phyloP scores from a whole-genome alignment of 1,140 invertebrate species.

The Agrypnia vestita region DNA sequence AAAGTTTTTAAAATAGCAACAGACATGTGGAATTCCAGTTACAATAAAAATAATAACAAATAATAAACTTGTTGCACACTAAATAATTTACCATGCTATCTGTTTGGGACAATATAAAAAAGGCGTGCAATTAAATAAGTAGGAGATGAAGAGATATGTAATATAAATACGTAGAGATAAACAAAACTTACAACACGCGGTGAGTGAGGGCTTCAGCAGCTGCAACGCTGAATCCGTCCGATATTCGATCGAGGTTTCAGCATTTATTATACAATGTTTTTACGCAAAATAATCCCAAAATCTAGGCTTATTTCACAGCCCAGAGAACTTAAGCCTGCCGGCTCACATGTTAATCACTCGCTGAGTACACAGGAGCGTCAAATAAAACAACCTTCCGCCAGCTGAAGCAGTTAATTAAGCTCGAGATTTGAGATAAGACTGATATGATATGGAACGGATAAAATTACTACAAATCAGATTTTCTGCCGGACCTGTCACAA shows the following conservation, averaged over 20 bases:
- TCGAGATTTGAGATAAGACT: slow-evolving; percentile 12
- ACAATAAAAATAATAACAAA: slow-evolving; percentile 28
- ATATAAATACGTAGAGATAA: slow-evolving; percentile 8
- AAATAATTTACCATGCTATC: slow-evolving; percentile 44
- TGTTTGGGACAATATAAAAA: slow-evolving; percentile 35
- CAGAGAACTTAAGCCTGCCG: slow-evolving; percentile 15
- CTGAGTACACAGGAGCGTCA: slow-evolving; percentile 27
- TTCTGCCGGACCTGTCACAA: slow-evolving; percentile 32
- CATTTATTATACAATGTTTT: slow-evolving; percentile 25
- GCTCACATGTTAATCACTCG: slow-evolving; percentile 42
- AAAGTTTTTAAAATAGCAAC: not conserved
- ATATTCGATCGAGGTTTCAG: slow-evolving; percentile 13
- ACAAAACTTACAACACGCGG: slow-evolving; percentile 39
- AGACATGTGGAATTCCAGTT: not conserved
- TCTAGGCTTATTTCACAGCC: slow-evolving; percentile 21
- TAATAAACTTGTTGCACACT: slow-evolving; percentile 36
- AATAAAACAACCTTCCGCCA: slow-evolving; percentile 5
- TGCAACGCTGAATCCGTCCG: slow-evolving; percentile 15
- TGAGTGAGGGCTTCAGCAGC: slow-evolving; percentile 27
- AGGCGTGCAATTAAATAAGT: slow-evolving; percentile 30
- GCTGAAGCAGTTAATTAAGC: slow-evolving; percentile 16
- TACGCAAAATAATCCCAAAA: not conserved
- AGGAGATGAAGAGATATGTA: slow-evolving; percentile 11
- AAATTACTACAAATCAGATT: slow-evolving; percentile 4
- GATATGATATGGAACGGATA: not conserved